Evolutionary conservation across 2,797 vertebrate species (phyloP).

Genomic region (Xiphophorus birchmanni): DNA sequence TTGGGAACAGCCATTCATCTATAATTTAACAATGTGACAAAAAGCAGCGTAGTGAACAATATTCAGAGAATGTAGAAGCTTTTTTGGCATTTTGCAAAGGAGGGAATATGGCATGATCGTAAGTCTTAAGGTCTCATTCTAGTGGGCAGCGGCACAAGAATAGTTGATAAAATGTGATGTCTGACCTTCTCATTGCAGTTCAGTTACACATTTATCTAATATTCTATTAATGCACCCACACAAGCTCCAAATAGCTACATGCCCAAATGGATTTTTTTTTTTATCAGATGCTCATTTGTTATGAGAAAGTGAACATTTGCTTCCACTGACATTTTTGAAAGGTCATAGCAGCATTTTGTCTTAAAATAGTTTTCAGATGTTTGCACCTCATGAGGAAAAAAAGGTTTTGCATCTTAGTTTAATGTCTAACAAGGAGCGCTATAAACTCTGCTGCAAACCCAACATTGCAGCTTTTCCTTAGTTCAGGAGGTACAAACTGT

Average conservation of each 20-base stretch:
- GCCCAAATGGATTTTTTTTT: slow-evolving; percentile 37
- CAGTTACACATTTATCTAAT: slow-evolving; percentile 52
- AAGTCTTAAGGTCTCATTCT: slow-evolving; percentile 24
- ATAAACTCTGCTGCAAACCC: slow-evolving; percentile 32
- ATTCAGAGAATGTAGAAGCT: background rate
- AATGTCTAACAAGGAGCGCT: slow-evolving; percentile 21
- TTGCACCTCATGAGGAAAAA: background rate
- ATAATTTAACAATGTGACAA: slow-evolving; percentile 8
- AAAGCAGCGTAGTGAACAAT: slow-evolving; percentile 8
- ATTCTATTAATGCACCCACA: slow-evolving; percentile 49
- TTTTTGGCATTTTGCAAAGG: slow-evolving; percentile 19
- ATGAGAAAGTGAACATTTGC: slow-evolving; percentile 42
- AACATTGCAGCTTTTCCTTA: slow-evolving; percentile 22
- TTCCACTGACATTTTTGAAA: slow-evolving; percentile 54
- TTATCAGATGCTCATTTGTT: slow-evolving; percentile 43
- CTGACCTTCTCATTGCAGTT: slow-evolving; percentile 68
- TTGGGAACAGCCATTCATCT: background rate
- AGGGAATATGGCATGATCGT: slow-evolving; percentile 29
- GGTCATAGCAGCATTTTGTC: slow-evolving; percentile 44
- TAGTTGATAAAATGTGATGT: slow-evolving; percentile 66
- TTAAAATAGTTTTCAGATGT: slow-evolving; percentile 38
- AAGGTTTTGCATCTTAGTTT: slow-evolving; percentile 25
- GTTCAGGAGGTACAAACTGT: slow-evolving; percentile 58
- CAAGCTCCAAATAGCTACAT: slow-evolving; percentile 53
- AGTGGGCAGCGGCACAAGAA: slow-evolving; percentile 39